Evolutionary conservation across 2,888 invertebrate species (phyloP).

Genomic region (Meganola albula): DNA sequence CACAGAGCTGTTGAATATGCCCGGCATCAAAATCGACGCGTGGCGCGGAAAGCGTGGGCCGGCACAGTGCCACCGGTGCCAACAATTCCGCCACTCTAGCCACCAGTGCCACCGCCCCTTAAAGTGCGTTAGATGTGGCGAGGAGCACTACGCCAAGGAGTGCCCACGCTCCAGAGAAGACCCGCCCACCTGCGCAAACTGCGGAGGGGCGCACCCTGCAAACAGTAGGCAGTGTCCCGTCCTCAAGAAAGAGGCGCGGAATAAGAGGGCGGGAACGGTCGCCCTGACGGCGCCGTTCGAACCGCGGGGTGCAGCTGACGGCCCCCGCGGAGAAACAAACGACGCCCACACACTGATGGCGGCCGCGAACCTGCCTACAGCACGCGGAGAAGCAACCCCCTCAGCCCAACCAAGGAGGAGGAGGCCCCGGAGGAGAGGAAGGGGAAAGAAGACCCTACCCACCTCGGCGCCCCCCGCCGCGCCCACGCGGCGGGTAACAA

Average conservation of each 20-base stretch:
- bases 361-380: conserved; percentile 1
- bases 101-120: conserved; percentile 9
- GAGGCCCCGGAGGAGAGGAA: too few relatives aligned
- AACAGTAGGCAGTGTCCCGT: conserved; percentile 6
- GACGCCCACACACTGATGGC: conserved; percentile 1
- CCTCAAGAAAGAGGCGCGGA: conserved; percentile 3
- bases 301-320: neutral
- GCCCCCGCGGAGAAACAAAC: neutral
- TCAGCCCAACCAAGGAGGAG: neutral
- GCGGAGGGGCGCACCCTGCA: conserved; percentile 9
- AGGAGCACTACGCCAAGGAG: conserved; percentile 5
- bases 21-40: conserved; percentile 11
- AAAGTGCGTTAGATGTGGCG: conserved; percentile 12
- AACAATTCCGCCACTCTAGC: conserved; percentile 15
- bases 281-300: neutral
- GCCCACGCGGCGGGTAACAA: too few relatives aligned
- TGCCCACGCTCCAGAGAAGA: conserved; percentile 7
- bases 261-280: conserved; percentile 2
- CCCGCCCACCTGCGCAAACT: conserved; percentile 16
- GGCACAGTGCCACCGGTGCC: conserved; percentile 20
- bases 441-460: too few relatives aligned
- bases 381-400: neutral
- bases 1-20: conserved; percentile 6
- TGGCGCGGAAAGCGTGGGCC: conserved; percentile 12
- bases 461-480: too few relatives aligned